Evolutionary conservation across 2,797 vertebrate genomes (phyloP).

Genomic region (Anolis apletophallus): DNA sequence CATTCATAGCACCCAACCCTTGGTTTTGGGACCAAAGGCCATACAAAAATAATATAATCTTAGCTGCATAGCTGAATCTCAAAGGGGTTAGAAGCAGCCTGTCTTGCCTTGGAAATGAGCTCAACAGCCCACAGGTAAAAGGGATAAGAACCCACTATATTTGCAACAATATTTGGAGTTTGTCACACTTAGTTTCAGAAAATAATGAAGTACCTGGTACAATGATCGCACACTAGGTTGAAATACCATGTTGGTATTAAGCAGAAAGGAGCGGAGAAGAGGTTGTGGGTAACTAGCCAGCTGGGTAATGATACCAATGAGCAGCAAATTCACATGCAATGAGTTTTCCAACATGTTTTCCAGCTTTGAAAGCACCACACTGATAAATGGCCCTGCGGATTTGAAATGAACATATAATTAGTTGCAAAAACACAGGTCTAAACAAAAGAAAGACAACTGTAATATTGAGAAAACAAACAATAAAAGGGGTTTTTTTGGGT

Average conservation of each 20-base stretch:
- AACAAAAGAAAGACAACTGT: background rate
- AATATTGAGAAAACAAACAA: background rate
- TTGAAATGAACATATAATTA: slow-evolving; percentile 48
- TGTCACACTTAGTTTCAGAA: background rate
- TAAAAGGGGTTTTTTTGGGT: slow-evolving; percentile 11
- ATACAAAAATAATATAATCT: no score
- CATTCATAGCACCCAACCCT: no score
- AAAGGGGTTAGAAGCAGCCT: no score
- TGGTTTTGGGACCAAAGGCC: no score
- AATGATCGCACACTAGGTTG: slow-evolving; percentile 96
- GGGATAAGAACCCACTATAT: background rate
- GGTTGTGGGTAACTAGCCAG: slow-evolving; percentile 95
- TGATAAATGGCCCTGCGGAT: slow-evolving; percentile 92
- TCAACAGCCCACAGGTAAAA: no score
- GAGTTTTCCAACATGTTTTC: slow-evolving; percentile 98
- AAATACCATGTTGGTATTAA: slow-evolving; percentile 98
- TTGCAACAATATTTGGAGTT: background rate
- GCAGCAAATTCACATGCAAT: slow-evolving; percentile 92
- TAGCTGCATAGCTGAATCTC: no score
- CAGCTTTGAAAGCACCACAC: slow-evolving; percentile 94
- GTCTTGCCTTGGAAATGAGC: no score
- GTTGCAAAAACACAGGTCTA: slow-evolving; percentile 1
- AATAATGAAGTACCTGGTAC: slow-evolving; percentile 87
- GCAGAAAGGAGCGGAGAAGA: slow-evolving; percentile 93
- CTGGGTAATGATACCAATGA: slow-evolving; percentile 95